Conservation (phyloP, 2,797 vertebrate genomes). For the Pangasius krempfi region DNA sequence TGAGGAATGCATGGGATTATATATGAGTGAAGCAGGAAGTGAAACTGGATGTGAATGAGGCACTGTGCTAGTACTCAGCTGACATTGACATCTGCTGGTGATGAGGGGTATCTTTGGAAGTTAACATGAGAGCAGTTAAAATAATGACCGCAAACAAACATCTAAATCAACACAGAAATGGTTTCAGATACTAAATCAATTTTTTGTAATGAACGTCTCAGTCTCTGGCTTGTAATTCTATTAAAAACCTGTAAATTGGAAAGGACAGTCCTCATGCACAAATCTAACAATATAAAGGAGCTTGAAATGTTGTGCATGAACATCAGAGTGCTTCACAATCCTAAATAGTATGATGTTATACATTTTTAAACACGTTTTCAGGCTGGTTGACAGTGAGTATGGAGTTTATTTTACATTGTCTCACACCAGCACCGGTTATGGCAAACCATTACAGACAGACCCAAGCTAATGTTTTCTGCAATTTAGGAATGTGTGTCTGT, state of each 20-base stretch:
- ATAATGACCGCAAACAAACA: background rate
- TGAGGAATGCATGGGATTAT: background rate
- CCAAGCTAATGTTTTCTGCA: background rate
- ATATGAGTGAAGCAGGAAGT: background rate
- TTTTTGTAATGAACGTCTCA: background rate
- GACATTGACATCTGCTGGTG: background rate
- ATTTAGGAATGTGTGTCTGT: background rate
- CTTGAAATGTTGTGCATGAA: background rate
- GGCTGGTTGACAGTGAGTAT: background rate
- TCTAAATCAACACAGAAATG: background rate
- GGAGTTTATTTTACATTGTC: background rate
- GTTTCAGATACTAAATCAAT: background rate
- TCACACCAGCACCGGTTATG: background rate
- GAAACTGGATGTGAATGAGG: background rate
- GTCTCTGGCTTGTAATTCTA: background rate
- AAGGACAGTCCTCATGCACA: background rate
- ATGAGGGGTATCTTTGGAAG: background rate
- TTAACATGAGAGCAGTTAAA: background rate
- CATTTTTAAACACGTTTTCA: background rate
- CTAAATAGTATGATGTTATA: background rate
- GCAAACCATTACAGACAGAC: background rate
- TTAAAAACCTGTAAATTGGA: background rate
- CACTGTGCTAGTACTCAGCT: background rate
- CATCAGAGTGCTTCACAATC: background rate
- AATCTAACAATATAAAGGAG: background rate